A percentile compares a stretch with the other conserved stretches of the same genome.
These are phyloP conservation scores for Tapirus indicus DNA, from an alignment of 2,797 vertebrate genomes.

Conservation along the genomic window DNA sequence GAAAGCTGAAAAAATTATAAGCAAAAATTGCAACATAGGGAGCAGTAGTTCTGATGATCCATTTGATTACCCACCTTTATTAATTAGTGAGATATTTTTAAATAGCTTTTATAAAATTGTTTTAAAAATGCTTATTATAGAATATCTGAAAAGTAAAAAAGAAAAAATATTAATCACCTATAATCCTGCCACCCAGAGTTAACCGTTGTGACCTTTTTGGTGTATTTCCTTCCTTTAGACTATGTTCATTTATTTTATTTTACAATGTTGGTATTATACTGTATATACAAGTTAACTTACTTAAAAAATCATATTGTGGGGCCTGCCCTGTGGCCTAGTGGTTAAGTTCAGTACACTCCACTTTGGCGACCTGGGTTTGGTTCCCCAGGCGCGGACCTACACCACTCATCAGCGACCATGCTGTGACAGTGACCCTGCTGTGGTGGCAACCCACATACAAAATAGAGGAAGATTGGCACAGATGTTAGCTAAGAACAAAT, in stretches of 20 bases:
- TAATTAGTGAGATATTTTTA: not conserved
- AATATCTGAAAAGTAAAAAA: conserved; percentile 10
- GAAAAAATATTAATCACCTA: not conserved
- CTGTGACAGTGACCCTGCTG: too few species aligned
- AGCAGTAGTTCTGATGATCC: not conserved
- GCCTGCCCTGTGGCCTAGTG: too few species aligned
- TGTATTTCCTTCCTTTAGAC: not conserved
- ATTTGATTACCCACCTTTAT: not conserved
- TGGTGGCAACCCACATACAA: too few species aligned
- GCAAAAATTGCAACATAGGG: not conserved
- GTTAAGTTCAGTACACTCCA: too few species aligned
- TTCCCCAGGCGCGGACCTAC: too few species aligned
- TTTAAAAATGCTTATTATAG: not conserved
- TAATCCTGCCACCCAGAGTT: not conserved
- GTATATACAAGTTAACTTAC: not conserved
- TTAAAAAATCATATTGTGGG: not conserved
- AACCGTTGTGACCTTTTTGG: not conserved
- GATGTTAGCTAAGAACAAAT: too few species aligned
- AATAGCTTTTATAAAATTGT: not conserved
- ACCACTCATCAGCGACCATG: too few species aligned
- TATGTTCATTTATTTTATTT: not conserved
- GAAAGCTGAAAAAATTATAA: not conserved
- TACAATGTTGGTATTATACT: not conserved
- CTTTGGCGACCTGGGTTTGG: too few species aligned
- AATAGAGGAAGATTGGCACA: too few species aligned